Evolutionary conservation across 2,113 vertebrate species (phyloP).

Genomic region (Pungitius pungitius): DNA sequence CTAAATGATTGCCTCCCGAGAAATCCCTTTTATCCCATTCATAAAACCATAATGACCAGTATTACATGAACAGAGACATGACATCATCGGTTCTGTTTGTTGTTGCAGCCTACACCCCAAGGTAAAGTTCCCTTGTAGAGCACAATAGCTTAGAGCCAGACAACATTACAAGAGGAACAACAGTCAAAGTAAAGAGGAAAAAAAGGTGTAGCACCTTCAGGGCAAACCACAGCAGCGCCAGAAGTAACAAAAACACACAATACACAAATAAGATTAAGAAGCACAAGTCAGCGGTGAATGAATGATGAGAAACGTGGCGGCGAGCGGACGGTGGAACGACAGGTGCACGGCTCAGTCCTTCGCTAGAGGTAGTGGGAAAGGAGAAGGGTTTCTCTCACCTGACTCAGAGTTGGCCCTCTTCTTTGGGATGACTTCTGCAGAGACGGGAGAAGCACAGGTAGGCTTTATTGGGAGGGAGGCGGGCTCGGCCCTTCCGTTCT

Average conservation of each 20-base stretch:
- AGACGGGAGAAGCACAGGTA: conserved; percentile 50
- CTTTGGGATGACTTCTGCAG: conserved; percentile 77
- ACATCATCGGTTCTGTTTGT: conserved; percentile 18
- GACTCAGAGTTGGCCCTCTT: conserved; percentile 72
- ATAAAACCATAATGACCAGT: not conserved
- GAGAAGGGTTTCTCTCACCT: conserved; percentile 66
- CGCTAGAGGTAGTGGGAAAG: not conserved
- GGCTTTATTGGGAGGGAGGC: conserved; percentile 47
- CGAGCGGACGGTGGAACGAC: not conserved
- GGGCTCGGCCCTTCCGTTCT: conserved; percentile 43
- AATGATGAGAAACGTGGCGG: not conserved
- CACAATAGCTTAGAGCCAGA: conserved; percentile 6
- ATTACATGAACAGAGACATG: conserved; percentile 8
- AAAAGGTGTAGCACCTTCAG: not conserved
- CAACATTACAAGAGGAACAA: conserved; percentile 17
- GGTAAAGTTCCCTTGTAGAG: not conserved
- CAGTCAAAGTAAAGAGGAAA: not conserved
- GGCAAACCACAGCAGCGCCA: conserved; percentile 4
- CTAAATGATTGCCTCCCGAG: not conserved
- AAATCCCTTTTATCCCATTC: not conserved
- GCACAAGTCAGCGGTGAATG: not conserved
- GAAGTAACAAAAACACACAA: not conserved
- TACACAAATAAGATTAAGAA: not conserved
- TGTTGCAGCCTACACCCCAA: conserved; percentile 19
- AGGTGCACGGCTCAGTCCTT: not conserved